These are phyloP conservation scores for Drosophila picticornis DNA, from an alignment of 2,888 invertebrate genomes.

Conservation along the genomic window DNA sequence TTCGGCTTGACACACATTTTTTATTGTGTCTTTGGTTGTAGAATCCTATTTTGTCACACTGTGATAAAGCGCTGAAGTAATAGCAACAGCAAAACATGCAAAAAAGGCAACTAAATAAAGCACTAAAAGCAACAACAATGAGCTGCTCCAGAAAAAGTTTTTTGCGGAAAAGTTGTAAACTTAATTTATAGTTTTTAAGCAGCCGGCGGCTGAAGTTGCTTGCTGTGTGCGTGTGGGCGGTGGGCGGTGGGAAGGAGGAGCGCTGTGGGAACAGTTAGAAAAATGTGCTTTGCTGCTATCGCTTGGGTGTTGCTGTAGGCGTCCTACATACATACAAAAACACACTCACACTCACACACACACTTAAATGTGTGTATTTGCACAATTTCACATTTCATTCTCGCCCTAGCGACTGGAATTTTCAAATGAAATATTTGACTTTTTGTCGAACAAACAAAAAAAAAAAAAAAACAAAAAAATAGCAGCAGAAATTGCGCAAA, in stretches of 20 bases:
- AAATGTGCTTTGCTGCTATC: constrained; percentile 72
- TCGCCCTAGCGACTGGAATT: constrained; percentile 75
- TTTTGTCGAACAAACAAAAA: constrained; percentile 68
- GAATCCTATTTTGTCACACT: constrained; percentile 76
- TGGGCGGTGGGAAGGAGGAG: background rate
- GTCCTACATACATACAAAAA: constrained; percentile 19
- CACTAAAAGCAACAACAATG: constrained; percentile 12
- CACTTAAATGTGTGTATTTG: constrained; percentile 42
- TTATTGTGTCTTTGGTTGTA: constrained; percentile 39
- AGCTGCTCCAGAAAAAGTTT: constrained; percentile 45
- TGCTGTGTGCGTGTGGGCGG: background rate
- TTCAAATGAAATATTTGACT: constrained; percentile 80
- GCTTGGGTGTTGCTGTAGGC: constrained; percentile 49
- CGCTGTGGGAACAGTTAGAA: constrained; percentile 48
- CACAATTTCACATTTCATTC: constrained; percentile 79
- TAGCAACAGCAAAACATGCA: constrained; percentile 27
- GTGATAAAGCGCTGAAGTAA: constrained; percentile 73
- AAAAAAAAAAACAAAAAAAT: background rate
- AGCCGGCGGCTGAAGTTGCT: constrained; percentile 63
- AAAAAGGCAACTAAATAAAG: constrained; percentile 22
- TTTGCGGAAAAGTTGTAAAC: constrained; percentile 77
- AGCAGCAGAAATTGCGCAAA: constrained; percentile 72
- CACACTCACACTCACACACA: constrained; percentile 2
- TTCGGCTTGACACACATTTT: constrained; percentile 69
- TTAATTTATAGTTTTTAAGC: constrained; percentile 79